Evolutionary conservation across 2,797 vertebrate species (phyloP), one percentile per base, ranked within the genome.

Genomic region (Darevskia mixta): DNA sequence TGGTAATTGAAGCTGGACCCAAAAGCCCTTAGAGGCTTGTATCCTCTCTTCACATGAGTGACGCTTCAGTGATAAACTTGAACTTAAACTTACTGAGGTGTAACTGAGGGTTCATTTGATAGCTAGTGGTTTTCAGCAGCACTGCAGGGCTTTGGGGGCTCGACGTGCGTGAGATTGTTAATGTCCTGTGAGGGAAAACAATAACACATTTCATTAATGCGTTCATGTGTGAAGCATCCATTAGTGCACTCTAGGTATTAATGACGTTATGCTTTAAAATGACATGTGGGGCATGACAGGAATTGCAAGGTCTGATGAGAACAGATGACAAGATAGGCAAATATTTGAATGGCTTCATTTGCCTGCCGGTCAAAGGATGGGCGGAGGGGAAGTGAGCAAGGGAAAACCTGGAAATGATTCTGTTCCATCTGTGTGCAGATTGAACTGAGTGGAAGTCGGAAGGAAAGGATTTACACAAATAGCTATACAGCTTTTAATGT

Each of bases 151-250:
- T 96, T 93, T 93, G 67, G 94, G 91, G 96, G 92, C 95, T 61
- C 96, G 95, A 96, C 89, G 0, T 96, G 96, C 95, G 94, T 0
- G 93, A 97, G 96, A 96, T 96, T 97, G 96, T 97, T 97, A 97
- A 97, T 97, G 97, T 97, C 97, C 96, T 97, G 96, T 95, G 96
- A 97, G 96, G 94, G 93, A 97, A 97, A 97, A 97, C 96, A 97
- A 97, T 97, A 97, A 97, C 96, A 96, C 96, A 97, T 97, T 97
- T 97, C 97, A 98, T 97, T 96, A 97, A 97, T 96, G 96, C 94
- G 4, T 94, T 97, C 96, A 95, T 96, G 96, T 96, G 96, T 97
- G 97, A 97, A 97, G 95, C 97, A 96, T 97, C 96, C 96, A 97
- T 97, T 98, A 97, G 96, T 94, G 95, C 93, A 92, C 95, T 96